Evolutionary conservation across 2,113 vertebrate species (phyloP).

Genomic region (Podilymbus podiceps): DNA sequence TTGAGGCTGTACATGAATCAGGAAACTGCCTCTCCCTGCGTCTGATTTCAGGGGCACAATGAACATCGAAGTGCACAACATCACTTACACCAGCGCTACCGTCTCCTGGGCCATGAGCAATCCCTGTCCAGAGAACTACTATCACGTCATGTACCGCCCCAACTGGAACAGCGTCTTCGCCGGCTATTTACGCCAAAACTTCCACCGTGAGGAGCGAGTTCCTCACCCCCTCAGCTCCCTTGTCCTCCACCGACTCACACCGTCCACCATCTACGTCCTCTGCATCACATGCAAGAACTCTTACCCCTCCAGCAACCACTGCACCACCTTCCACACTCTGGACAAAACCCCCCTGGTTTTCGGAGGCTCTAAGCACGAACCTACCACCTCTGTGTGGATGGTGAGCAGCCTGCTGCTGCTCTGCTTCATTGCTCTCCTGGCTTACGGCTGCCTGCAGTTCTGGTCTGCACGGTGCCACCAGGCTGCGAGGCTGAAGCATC

Average conservation of each 20-base stretch:
- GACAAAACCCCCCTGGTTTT: slow-evolving; percentile 57
- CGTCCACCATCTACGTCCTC: slow-evolving; percentile 74
- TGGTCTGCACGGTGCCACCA: slow-evolving; percentile 64
- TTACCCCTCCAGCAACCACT: slow-evolving; percentile 71
- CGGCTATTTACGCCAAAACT: slow-evolving; percentile 67
- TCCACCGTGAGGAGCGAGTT: slow-evolving; percentile 73
- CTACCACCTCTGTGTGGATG: slow-evolving; percentile 72
- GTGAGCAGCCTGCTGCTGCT: slow-evolving; percentile 73
- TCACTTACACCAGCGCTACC: slow-evolving; percentile 69
- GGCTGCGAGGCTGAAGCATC: slow-evolving; percentile 37
- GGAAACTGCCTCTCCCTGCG: not conserved
- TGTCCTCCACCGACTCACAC: slow-evolving; percentile 59
- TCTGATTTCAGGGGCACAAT: slow-evolving; percentile 69
- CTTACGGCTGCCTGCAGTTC: slow-evolving; percentile 74
- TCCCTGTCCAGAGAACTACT: slow-evolving; percentile 75
- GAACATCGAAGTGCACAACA: slow-evolving; percentile 75
- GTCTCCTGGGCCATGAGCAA: slow-evolving; percentile 70
- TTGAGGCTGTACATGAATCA: fast-evolving
- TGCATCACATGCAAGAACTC: slow-evolving; percentile 74
- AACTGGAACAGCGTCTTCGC: slow-evolving; percentile 76
- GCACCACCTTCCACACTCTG: slow-evolving; percentile 76
- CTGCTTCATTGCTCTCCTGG: slow-evolving; percentile 65
- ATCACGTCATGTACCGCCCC: slow-evolving; percentile 75
- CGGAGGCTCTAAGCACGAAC: slow-evolving; percentile 43
- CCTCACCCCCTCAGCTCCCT: slow-evolving; percentile 69